Evolutionary conservation across 2,797 vertebrate species (phyloP).

Genomic region (Miichthys miiuy): DNA sequence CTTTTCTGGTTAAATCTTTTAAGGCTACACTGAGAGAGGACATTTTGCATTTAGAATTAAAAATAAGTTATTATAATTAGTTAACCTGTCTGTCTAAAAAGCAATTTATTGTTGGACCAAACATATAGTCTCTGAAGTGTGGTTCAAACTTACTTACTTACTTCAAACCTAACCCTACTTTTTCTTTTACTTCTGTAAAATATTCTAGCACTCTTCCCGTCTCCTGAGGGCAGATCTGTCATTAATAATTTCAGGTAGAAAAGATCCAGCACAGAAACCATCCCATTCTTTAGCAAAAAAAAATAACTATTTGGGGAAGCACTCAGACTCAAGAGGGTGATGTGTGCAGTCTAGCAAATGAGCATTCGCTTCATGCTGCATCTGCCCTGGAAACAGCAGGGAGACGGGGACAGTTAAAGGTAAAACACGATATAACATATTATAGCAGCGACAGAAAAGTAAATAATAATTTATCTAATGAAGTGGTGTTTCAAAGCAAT

Average conservation of each 20-base stretch:
- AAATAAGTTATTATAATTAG: too few relatives aligned
- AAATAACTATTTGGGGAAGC: constrained; percentile 31
- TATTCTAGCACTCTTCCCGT: neutral
- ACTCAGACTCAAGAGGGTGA: constrained; percentile 27
- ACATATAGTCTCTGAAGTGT: neutral
- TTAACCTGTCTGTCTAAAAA: neutral
- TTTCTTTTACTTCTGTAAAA: neutral
- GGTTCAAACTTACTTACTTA: too few relatives aligned
- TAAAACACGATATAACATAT: neutral
- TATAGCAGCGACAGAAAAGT: neutral
- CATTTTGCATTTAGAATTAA: neutral
- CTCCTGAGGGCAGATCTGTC: neutral
- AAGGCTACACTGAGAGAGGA: neutral
- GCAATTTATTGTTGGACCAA: neutral
- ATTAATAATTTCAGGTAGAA: constrained; percentile 8
- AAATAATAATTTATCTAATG: constrained; percentile 2
- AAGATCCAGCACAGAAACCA: constrained; percentile 19
- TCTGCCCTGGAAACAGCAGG: constrained; percentile 28
- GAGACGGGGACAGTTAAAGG: neutral
- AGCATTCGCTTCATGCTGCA: constrained; percentile 20
- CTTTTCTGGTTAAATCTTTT: neutral
- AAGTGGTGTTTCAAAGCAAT: neutral
- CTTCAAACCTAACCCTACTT: too few relatives aligned
- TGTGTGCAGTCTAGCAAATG: constrained; percentile 28
- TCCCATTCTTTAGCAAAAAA: constrained; percentile 38